phyloP scores from a whole-genome alignment of 2,888 invertebrate genomes.

The Acrobeloides nanus region DNA sequence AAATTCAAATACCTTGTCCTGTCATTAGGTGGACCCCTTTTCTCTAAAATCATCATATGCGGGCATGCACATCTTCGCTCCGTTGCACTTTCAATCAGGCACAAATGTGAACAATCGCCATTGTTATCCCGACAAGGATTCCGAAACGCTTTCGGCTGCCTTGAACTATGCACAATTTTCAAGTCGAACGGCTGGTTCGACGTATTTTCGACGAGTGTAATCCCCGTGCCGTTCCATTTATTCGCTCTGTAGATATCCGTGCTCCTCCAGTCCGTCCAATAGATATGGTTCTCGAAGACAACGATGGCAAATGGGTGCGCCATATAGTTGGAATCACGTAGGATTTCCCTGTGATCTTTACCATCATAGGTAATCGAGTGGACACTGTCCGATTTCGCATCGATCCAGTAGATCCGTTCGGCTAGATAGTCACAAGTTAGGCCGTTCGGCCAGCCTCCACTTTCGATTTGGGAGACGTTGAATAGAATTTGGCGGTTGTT shows the following conservation, averaged over 20 bases:
- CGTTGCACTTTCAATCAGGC: conserved; percentile 66
- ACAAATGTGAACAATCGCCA: conserved; percentile 76
- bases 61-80: conserved; percentile 73
- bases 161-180: conserved; percentile 71
- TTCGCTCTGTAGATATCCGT: conserved; percentile 77
- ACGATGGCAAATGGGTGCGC: conserved; percentile 83
- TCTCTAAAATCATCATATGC: conserved; percentile 71
- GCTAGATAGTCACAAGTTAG: conserved; percentile 71
- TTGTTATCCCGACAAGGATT: conserved; percentile 51
- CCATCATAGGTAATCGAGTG: conserved; percentile 76
- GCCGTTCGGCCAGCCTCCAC: conserved; percentile 62
- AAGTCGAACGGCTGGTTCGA: conserved; percentile 83
- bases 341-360: conserved; percentile 65
- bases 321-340: conserved; percentile 65
- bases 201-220: conserved; percentile 70
- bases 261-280: conserved; percentile 88
- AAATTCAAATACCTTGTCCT: no score
- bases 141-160: conserved; percentile 63
- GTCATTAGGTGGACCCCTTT: no score
- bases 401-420: conserved; percentile 58
- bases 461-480: conserved; percentile 56
- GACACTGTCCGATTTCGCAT: conserved; percentile 68
- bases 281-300: conserved; percentile 75
- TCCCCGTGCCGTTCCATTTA: conserved; percentile 75
- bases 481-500: conserved; percentile 62